phyloP scores from a whole-genome alignment of 2,797 vertebrate genomes.

The Cyclura pinguis region DNA sequence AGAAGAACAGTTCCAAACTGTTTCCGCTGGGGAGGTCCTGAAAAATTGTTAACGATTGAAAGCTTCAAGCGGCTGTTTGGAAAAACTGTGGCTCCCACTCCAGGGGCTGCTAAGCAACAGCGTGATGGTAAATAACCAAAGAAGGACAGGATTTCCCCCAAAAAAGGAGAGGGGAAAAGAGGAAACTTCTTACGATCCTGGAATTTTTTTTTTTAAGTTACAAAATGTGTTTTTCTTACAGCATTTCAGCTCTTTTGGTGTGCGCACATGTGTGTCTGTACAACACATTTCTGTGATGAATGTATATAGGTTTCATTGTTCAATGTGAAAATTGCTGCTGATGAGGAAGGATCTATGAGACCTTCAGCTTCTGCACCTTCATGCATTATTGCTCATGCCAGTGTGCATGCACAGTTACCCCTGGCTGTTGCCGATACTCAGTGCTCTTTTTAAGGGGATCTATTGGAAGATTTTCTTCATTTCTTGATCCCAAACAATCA shows the following conservation, averaged over 20 bases:
- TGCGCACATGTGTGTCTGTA: not conserved
- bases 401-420: too few relatives aligned
- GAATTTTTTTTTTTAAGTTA: not conserved
- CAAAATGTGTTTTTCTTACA: not conserved
- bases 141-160: not conserved
- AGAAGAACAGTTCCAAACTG: not conserved
- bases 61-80: not conserved
- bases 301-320: not conserved
- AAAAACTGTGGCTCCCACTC: not conserved
- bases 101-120: not conserved
- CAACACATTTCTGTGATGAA: not conserved
- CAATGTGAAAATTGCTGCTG: not conserved
- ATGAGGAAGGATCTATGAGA: not conserved
- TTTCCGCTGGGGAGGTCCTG: slow-evolving; percentile 3
- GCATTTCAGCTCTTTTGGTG: not conserved
- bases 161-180: not conserved
- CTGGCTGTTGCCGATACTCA: not conserved
- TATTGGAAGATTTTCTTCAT: not conserved
- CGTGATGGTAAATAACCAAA: not conserved
- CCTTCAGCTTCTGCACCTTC: too few relatives aligned
- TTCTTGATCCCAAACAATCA: not conserved
- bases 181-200: not conserved
- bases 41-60: not conserved
- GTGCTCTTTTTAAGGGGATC: not conserved
- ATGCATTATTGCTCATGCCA: too few relatives aligned